Evolutionary conservation across 1,140 invertebrate genomes (phyloP), one percentile per base, ranked within the genome.

Genomic region (Araneus ventricosus): DNA sequence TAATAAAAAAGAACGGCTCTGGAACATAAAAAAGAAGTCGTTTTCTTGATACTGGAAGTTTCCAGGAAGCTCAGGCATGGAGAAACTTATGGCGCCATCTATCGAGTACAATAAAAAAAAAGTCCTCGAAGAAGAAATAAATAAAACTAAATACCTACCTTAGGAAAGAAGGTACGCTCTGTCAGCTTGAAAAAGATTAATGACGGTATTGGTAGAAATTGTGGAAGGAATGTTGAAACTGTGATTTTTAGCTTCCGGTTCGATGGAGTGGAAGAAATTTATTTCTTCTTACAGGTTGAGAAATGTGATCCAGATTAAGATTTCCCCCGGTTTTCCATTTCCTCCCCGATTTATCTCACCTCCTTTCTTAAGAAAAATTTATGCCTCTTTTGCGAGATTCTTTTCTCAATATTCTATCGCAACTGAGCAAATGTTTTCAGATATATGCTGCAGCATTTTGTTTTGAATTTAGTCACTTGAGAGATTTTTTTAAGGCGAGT

Each of bases 291-390:
- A 27, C 27, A 27, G 37, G 52, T 34, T 85, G 90, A 92, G 90
- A 92, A 92, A 92, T 92, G 90, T n/a, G 90, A 92, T 86, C 90
- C 90, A 63, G 90, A 92, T 92, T 92, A 92, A 92, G 90, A 92
- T 92, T 92, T 92, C 82, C 82, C 24, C 24, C n/a, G 24, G 39
- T 67, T 84, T 90, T 90, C 70, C 37, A 75, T 79, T 90, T 90
- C 88, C 45, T 45, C 24, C 10, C 20, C 75, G 75, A 90, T 90
- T 61, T 63, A 90, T 90, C 86, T 27, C 45, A 24, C 70, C 27
- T 67, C 27, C n/a, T 52, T 57, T 52, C 22, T 89, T 52, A 84
- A 41, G 39, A 27, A 84, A 22, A 24, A 52, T 84, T 84, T 84
- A 84, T 84, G 39, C 39, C 24, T 70, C 30, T 10, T 17, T 30